Conservation (phyloP, 2,888 invertebrate species). For the Drosophila rubida region DNA sequence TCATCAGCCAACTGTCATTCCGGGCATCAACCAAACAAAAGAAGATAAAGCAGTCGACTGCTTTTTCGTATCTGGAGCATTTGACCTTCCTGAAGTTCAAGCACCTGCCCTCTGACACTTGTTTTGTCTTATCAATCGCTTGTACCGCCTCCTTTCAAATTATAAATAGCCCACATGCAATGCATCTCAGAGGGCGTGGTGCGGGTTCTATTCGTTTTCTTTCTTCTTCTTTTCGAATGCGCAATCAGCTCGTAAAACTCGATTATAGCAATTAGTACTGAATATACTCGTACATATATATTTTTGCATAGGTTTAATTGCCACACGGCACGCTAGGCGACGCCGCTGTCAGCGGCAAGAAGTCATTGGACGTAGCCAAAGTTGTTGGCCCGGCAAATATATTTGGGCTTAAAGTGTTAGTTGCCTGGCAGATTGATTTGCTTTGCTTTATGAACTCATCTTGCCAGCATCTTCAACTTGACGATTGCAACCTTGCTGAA, state of each 20-base stretch:
- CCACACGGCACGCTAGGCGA: constrained; percentile 26
- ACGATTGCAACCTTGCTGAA: constrained; percentile 58
- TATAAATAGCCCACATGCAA: constrained; percentile 52
- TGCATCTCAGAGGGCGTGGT: constrained; percentile 61
- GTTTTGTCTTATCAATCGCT: constrained; percentile 50
- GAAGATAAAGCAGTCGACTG: neutral
- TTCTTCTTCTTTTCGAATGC: constrained; percentile 2
- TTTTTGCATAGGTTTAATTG: constrained; percentile 22
- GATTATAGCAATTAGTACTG: constrained; percentile 20
- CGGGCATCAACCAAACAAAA: neutral
- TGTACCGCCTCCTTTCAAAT: neutral
- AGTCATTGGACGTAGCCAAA: neutral
- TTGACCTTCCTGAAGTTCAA: constrained; percentile 73
- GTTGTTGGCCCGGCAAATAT: constrained; percentile 32
- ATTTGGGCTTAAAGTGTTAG: constrained; percentile 21
- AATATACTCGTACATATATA: constrained; percentile 1
- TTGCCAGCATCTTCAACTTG: constrained; percentile 1
- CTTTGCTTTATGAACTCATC: neutral
- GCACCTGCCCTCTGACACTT: constrained; percentile 71
- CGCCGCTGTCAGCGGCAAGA: constrained; percentile 18
- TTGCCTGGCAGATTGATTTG: constrained; percentile 40
- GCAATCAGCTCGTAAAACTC: constrained; percentile 25
- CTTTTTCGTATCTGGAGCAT: constrained; percentile 29
- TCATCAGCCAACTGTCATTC: neutral
- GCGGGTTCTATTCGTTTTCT: constrained; percentile 3